Evolutionary conservation across 2,888 invertebrate genomes (phyloP).

Genomic region (Pachycephus smyrnensis): DNA sequence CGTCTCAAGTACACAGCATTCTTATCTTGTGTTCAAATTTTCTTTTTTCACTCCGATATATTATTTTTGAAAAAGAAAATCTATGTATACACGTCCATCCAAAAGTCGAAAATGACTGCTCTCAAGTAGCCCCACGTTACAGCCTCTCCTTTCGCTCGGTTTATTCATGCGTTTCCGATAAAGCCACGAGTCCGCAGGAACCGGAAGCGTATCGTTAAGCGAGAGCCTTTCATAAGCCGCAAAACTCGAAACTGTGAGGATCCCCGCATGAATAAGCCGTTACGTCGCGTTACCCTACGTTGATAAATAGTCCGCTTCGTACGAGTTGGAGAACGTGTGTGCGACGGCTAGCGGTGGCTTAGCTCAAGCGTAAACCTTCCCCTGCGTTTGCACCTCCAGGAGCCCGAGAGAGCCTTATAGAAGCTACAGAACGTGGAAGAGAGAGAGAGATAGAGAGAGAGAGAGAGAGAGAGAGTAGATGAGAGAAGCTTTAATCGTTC

Average conservation of each 20-base stretch:
- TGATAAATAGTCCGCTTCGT: constrained; percentile 57
- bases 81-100: not conserved
- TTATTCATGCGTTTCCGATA: constrained; percentile 18
- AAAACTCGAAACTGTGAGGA: constrained; percentile 19
- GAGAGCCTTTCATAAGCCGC: constrained; percentile 39
- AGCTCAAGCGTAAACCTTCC: constrained; percentile 42
- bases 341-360: constrained; percentile 46
- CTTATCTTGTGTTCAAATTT: not conserved
- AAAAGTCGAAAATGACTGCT: not conserved
- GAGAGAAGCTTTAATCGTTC: constrained; percentile 47
- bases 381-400: constrained; percentile 1
- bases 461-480: not conserved
- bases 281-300: constrained; percentile 49
- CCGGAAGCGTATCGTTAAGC: constrained; percentile 50
- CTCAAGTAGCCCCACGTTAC: not conserved
- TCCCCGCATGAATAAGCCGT: constrained; percentile 60
- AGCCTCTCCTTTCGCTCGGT: not conserved
- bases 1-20: not conserved
- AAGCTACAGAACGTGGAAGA: no score
- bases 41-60: not conserved
- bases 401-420: not conserved
- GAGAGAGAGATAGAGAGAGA: no score
- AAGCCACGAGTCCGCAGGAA: constrained; percentile 13
- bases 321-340: constrained; percentile 49
- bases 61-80: not conserved